A percentile compares a stretch with the other conserved stretches of the same genome.
These are phyloP conservation scores for Acanthis flammea DNA, from an alignment of 2,797 vertebrate species.

Conservation along the genomic window DNA sequence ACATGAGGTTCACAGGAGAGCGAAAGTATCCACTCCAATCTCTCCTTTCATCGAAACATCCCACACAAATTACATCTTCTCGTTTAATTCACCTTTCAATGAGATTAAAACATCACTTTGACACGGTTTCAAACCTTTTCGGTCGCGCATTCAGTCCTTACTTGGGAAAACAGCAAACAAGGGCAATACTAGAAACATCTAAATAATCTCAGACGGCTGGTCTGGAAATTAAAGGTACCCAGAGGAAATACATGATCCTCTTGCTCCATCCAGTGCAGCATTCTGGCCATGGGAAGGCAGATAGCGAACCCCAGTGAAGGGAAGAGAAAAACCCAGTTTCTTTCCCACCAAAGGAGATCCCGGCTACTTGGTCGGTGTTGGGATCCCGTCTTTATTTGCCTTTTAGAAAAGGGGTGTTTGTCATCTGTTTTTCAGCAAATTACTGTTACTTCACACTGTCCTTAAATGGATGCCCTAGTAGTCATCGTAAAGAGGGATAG, in stretches of 20 bases:
- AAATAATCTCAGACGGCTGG: not conserved
- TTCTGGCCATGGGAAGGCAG: not conserved
- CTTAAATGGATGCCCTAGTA: not conserved
- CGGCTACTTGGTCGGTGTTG: not conserved
- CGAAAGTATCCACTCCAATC: constrained; percentile 77
- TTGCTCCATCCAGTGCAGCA: not conserved
- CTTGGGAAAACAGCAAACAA: constrained; percentile 56
- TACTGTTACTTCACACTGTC: not conserved
- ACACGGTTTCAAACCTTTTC: constrained; percentile 72
- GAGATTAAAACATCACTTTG: constrained; percentile 84
- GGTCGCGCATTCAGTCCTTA: constrained; percentile 24
- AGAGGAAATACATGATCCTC: not conserved
- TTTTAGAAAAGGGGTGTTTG: not conserved
- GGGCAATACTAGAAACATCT: not conserved
- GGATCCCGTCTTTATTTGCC: not conserved
- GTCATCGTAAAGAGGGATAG: not conserved
- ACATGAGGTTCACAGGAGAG: constrained; percentile 71
- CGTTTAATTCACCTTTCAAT: constrained; percentile 77
- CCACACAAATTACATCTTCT: constrained; percentile 77
- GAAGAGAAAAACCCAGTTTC: not conserved
- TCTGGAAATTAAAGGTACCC: not conserved
- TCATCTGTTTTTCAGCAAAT: not conserved
- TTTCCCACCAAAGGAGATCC: not conserved
- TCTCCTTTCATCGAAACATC: constrained; percentile 74
- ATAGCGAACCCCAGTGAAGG: not conserved